Evolutionary conservation across 2,797 vertebrate genomes (phyloP), one percentile per base, ranked within the genome.

Genomic region (Emys orbicularis): DNA sequence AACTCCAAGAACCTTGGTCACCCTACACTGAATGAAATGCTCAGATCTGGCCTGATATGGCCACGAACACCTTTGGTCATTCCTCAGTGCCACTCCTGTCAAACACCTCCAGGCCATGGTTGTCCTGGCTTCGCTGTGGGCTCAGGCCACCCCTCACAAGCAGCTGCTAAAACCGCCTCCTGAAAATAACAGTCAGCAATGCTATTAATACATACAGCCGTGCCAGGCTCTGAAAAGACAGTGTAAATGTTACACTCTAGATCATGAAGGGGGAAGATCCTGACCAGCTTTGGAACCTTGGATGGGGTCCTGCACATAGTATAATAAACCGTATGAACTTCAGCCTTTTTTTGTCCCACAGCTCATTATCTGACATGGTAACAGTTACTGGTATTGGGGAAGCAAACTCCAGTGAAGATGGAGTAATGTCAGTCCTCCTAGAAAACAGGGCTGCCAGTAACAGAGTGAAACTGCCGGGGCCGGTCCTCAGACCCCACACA

Each of bases 201-300:
- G 18, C 65, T 41, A 3, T 72, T 72, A 72, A 37, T 72, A 12
- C 8, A 3, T 72, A 37, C 12, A 12, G 50, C 0, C 0, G 5
- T 37, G 47, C 77, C 54, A 44, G 83, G 27, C 47, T 52, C 37
- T 1, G 3, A 37, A 81, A 12, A 61, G 86, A 34, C 34, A 1
- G 1, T 34, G n/a, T 37, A 37, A 72, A 72, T 72, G 37, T 72
- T 72, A 21, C 65, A 41, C n/a, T 72, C 37, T 72, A 12, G 37
- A 72, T n/a, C 37, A 72, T 19, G n/a, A 23, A 41, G 65, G 18
- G 18, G 19, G 21, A 72, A 72, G 65, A 65, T 37, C 18, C n/a
- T 72, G 41, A 44, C n/a, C 68, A 74, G 41, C 37, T 21, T 44
- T 74, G 68, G 37, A 44, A 74, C 68, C 68, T 13, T 23, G 68